phyloP scores from a whole-genome alignment of 2,113 vertebrate genomes.

The Callithrix jacchus region DNA sequence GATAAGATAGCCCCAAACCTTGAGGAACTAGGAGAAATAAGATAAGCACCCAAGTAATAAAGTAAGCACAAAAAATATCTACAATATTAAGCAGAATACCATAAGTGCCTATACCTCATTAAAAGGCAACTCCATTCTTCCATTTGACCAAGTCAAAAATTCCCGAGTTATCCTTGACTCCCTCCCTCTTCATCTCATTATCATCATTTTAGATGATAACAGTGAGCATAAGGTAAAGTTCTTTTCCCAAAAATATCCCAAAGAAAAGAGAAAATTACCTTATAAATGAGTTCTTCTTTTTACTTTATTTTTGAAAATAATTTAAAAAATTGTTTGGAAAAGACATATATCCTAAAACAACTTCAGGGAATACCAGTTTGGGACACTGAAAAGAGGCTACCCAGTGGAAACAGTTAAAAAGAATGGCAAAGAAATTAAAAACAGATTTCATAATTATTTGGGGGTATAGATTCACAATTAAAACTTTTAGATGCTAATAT shows the following conservation, averaged over 20 bases:
- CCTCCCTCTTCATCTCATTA: not conserved
- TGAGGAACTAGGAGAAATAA: not conserved
- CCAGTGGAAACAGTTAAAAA: not conserved
- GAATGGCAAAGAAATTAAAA: not conserved
- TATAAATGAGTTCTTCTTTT: not conserved
- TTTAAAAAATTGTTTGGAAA: not conserved
- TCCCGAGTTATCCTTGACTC: not conserved
- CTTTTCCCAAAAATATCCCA: not conserved
- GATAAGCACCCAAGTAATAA: not conserved
- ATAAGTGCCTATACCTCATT: not conserved
- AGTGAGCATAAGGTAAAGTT: not conserved
- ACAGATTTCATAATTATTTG: not conserved
- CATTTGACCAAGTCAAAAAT: not conserved
- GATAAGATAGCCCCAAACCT: not conserved
- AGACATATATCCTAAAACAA: not conserved
- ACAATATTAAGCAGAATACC: constrained; percentile 7
- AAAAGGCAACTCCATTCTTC: not conserved
- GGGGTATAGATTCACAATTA: not conserved
- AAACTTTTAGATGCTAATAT: constrained; percentile 2
- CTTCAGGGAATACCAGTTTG: not conserved
- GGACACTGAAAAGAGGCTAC: not conserved
- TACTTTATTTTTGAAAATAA: constrained; percentile 34
- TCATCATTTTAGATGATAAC: not conserved
- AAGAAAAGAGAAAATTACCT: not conserved
- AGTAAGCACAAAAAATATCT: not conserved